These are phyloP conservation scores for Penaeus vannamei DNA, from an alignment of 1,140 invertebrate species.

Conservation along the genomic window DNA sequence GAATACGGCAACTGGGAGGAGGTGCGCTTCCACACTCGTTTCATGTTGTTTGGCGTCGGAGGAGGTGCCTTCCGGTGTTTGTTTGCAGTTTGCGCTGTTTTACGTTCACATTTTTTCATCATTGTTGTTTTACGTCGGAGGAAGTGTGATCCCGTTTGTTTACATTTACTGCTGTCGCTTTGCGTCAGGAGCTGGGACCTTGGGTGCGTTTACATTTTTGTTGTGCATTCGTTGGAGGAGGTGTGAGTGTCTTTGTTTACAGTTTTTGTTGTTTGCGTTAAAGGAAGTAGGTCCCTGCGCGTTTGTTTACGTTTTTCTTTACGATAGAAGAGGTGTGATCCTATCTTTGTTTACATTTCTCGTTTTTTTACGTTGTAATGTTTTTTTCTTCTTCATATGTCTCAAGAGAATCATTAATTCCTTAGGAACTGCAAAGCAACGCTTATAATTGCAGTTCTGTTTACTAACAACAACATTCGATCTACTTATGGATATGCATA, in stretches of 20 bases:
- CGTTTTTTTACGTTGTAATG: neutral
- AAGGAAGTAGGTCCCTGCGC: constrained; percentile 42
- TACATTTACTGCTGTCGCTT: neutral
- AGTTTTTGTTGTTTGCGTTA: neutral
- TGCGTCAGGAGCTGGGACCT: neutral
- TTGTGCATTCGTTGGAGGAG: constrained; percentile 71
- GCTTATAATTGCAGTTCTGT: too few relatives aligned
- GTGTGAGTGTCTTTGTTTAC: constrained; percentile 63
- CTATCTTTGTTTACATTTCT: neutral
- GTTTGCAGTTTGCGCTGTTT: too few relatives aligned
- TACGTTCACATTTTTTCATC: neutral
- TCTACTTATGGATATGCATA: too few relatives aligned
- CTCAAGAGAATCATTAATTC: too few relatives aligned
- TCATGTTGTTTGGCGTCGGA: neutral
- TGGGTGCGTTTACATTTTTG: neutral
- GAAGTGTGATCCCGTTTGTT: neutral
- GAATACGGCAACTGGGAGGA: constrained; percentile 78
- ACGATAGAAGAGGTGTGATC: neutral
- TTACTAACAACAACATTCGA: too few relatives aligned
- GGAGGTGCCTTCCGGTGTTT: neutral
- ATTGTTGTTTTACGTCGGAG: neutral
- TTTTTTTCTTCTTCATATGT: neutral
- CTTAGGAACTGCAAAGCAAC: too few relatives aligned
- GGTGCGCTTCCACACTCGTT: constrained; percentile 64
- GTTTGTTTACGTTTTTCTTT: neutral